phyloP scores from a whole-genome alignment of 2,888 invertebrate genomes.

The Harpalus rubripes region DNA sequence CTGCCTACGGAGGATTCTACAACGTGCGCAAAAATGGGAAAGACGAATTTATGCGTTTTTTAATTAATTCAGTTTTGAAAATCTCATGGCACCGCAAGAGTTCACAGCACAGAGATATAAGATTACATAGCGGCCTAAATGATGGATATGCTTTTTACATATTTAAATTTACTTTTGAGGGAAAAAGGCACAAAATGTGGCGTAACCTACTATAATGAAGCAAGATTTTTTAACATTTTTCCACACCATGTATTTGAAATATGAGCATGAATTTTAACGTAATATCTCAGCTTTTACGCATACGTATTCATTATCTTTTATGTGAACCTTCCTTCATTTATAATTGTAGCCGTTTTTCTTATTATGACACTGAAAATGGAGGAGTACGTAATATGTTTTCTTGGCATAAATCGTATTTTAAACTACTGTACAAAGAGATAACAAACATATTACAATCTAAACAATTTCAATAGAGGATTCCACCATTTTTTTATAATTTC shows the following conservation, averaged over 20 bases:
- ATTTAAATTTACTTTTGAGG: constrained; percentile 44
- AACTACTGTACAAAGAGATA: too few relatives aligned
- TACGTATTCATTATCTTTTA: constrained; percentile 36
- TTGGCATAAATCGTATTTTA: too few relatives aligned
- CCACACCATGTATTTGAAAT: constrained; percentile 43
- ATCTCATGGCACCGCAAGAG: constrained; percentile 56
- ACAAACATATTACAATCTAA: too few relatives aligned
- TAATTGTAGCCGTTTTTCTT: neutral
- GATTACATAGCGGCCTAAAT: constrained; percentile 50
- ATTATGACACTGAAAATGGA: too few relatives aligned
- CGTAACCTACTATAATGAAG: constrained; percentile 39
- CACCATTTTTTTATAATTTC: too few relatives aligned
- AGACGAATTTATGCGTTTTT: constrained; percentile 62
- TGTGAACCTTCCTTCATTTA: constrained; percentile 12
- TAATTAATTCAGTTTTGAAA: constrained; percentile 65
- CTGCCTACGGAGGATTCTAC: constrained; percentile 60
- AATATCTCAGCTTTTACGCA: constrained; percentile 29
- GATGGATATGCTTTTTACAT: constrained; percentile 52
- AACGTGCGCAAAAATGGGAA: constrained; percentile 37
- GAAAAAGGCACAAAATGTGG: constrained; percentile 22
- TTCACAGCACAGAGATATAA: constrained; percentile 45
- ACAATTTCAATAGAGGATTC: too few relatives aligned
- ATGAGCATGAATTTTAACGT: constrained; percentile 39
- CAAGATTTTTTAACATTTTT: constrained; percentile 42
- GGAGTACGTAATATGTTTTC: too few relatives aligned